These are phyloP conservation scores for Acanthosepion pharaonis DNA, from an alignment of 2,888 invertebrate species.

Conservation along the genomic window DNA sequence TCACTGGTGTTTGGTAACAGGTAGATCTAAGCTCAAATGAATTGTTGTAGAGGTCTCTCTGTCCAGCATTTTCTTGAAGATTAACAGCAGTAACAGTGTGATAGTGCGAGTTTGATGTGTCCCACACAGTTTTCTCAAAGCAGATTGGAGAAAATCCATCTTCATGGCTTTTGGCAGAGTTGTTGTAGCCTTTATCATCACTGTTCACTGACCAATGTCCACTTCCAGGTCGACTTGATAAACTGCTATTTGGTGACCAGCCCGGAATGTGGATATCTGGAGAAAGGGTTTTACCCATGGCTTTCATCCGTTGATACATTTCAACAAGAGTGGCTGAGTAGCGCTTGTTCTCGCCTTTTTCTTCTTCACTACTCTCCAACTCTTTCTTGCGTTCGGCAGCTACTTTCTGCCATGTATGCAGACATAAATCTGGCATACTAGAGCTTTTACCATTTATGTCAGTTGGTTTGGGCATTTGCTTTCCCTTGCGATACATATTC, in stretches of 20 bases:
- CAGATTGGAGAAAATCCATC: not conserved
- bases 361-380: constrained; percentile 45
- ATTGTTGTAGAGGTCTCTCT: not conserved
- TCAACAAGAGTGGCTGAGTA: constrained; percentile 67
- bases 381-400: constrained; percentile 42
- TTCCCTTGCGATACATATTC: constrained; percentile 58
- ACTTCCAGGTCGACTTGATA: constrained; percentile 45
- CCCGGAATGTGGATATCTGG: constrained; percentile 54
- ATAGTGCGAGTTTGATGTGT: constrained; percentile 12
- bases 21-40: constrained; percentile 24
- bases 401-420: constrained; percentile 48
- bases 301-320: constrained; percentile 66
- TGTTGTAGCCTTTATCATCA: constrained; percentile 37
- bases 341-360: constrained; percentile 56
- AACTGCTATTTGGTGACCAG: constrained; percentile 41
- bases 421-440: constrained; percentile 65
- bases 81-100: constrained; percentile 10
- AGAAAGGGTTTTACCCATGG: constrained; percentile 65
- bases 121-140: constrained; percentile 39
- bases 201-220: constrained; percentile 45
- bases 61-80: not conserved
- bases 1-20: constrained; percentile 53
- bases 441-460: constrained; percentile 52
- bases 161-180: not conserved
- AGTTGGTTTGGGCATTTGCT: constrained; percentile 57